Base-by-base conservation (phyloP, 30 jellyfish, hydroid and myxozoan genomes). In the Hydractinia echinata region DNA sequence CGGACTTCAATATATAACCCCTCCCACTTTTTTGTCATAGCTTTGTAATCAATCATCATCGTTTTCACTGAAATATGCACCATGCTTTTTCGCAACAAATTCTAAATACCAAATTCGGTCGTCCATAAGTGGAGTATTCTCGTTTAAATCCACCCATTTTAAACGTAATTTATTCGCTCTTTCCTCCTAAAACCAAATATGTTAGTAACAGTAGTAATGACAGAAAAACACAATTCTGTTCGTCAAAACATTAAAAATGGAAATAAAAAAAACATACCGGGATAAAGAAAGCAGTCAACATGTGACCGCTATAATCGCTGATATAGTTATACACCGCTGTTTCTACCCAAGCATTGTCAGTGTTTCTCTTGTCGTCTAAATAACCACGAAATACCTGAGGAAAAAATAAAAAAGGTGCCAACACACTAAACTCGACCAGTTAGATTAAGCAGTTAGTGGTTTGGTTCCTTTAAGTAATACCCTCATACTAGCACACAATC, bases 291-390 rank as follows among this genome's bases (percentile, higher is more conserved):
- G 19, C 39, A 6, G 74, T n/a, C 39, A 64, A 6, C 51, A 64
- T 64, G 19, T 64, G 51, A 2, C 74, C 74, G 16, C 39, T 64
- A 51, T 74, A 69, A 11, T 87, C 96, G 53, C 60, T 85, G 53
- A 77, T 91, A 67, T 44, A 87, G 49, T 87, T 87, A 13, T 79
- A 62, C 10, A 87, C 83, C 19, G 39, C 70, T 54, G 89, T 81
- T 67, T 87, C 96, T 48, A 87, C 64, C 96, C 96, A 87, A 4
- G 96, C 83, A 67, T 87, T 87, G n/a, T 87, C 96, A 1, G 96
- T 81, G 53, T 87, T 87, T 49, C 96, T 82, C 50, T 83, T 7
- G 69, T 87, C 96, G 54, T 81, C 91, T 55, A 81, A 67, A 15
- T 69, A 64, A 64, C 74, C 81, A 49, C 13, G 49, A 18, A 82